These are phyloP conservation scores for Tachystola acroxantha DNA, from an alignment of 2,888 invertebrate species.

Conservation along the genomic window DNA sequence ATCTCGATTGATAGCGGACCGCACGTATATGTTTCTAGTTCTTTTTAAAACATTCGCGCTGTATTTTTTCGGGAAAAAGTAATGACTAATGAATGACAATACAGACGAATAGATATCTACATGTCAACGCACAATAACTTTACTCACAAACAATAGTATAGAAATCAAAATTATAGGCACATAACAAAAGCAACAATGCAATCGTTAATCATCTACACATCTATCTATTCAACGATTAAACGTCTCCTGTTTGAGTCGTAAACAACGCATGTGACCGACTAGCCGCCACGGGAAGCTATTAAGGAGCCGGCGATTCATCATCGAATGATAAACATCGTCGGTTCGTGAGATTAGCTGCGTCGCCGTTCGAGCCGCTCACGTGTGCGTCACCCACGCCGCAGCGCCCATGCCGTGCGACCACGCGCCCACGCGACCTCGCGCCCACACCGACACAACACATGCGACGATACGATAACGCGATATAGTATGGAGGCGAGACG, in stretches of 20 bases:
- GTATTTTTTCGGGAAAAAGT: too few species aligned
- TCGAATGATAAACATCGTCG: constrained; percentile 49
- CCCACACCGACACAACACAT: neutral
- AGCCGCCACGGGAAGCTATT: constrained; percentile 26
- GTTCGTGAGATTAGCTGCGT: constrained; percentile 24
- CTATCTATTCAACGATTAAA: neutral
- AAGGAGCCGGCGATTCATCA: constrained; percentile 41
- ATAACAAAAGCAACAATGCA: too few species aligned
- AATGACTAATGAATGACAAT: too few species aligned
- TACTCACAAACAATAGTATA: too few species aligned
- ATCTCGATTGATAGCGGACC: too few species aligned
- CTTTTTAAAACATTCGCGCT: too few species aligned
- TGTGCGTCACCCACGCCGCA: neutral
- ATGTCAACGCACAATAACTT: too few species aligned
- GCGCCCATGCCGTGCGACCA: constrained; percentile 15
- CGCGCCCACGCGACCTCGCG: constrained; percentile 22
- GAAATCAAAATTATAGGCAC: too few species aligned
- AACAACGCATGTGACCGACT: constrained; percentile 2
- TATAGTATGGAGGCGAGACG: too few species aligned
- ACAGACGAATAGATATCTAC: too few species aligned
- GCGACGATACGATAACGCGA: too few species aligned
- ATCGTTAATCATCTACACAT: neutral
- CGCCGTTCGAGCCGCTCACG: neutral
- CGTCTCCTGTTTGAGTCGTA: neutral
- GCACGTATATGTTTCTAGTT: too few species aligned